Base-by-base conservation (phyloP, 2,113 vertebrate genomes). In the Pterocles gutturalis region DNA sequence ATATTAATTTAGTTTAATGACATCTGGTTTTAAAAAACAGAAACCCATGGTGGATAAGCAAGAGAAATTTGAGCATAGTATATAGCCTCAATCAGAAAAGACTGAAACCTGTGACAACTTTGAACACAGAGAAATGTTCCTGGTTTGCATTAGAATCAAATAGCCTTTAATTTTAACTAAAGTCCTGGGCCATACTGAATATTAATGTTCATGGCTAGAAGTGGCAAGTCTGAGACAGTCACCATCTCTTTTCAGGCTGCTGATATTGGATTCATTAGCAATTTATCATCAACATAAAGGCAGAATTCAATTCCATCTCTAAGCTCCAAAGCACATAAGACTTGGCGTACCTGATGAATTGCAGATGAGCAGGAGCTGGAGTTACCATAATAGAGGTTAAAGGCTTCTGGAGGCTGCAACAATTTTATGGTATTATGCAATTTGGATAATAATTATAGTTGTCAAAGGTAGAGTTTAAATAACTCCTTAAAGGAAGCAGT, bases 301-400 rank as follows among this genome's bases (percentile, higher is more conserved):
- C 49, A 87, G 84, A 96, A 95, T 94, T 95, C 60, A 86, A 91
- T 95, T 93, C 73, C 45, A 55, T 81, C 83, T 92, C 86, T 36
- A 65, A 93, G 70, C 64, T 93, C 60, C 71, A 86, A 60, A 33
- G 18, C 26, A 86, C 43, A 18, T 62, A 83, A 69, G n/a, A 64
- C 20, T 77, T 71, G 46, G 46, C 4, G 1, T 54, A 89, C 25
- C 48, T 90, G 64, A 91, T 90, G 70, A 93, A 92, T 78, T 97
- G 41, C 86, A 73, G 61, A 89, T 66, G 71, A 91, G 48, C 24
- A 89, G 69, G 36, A 92, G 61, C 49, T 71, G 34, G 41, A 93
- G 46, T 53, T 83, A 53, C 46, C 38, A 38, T 85, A 85, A 83
- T 45, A 66, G 43, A 83, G 55, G 65, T 77, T 53, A 94, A 95